Conservation (phyloP, 2,888 invertebrate genomes). For the Dynastes hyllus region DNA sequence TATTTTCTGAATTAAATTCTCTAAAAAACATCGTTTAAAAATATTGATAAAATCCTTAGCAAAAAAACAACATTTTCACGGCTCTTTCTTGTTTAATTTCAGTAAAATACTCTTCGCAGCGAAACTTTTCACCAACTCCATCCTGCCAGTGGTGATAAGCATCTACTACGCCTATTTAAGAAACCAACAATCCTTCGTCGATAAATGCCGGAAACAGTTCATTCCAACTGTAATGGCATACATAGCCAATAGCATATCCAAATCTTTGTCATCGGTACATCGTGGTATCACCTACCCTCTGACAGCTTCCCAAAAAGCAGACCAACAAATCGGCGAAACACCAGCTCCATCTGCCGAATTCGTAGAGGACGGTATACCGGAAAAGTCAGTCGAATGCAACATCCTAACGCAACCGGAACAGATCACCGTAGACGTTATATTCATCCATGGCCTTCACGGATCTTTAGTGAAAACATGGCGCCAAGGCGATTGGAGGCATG, state of each 20-base stretch:
- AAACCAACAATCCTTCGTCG: conserved; percentile 66
- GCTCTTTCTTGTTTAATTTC: conserved; percentile 56
- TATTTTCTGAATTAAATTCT: no score
- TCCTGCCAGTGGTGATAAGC: conserved; percentile 66
- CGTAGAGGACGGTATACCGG: conserved; percentile 59
- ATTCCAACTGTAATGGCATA: conserved; percentile 68
- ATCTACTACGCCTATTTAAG: conserved; percentile 67
- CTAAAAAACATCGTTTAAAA: no score
- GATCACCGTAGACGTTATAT: conserved; percentile 80
- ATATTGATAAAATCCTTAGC: no score
- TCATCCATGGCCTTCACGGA: conserved; percentile 88
- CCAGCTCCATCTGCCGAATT: conserved; percentile 29
- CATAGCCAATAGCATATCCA: conserved; percentile 67
- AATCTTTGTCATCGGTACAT: conserved; percentile 68
- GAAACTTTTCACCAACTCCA: conserved; percentile 63
- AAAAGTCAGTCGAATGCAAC: conserved; percentile 68
- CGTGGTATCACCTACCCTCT: conserved; percentile 63
- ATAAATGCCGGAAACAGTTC: conserved; percentile 65
- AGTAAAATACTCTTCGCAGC: conserved; percentile 68
- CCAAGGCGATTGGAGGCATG: conserved; percentile 79
- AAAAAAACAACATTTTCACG: no score
- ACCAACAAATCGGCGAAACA: not conserved
- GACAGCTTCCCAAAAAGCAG: conserved; percentile 39
- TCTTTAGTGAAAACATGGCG: conserved; percentile 89
- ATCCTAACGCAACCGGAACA: conserved; percentile 66